Conservation (phyloP, 2,888 invertebrate genomes). For the Auanema sp. region DNA sequence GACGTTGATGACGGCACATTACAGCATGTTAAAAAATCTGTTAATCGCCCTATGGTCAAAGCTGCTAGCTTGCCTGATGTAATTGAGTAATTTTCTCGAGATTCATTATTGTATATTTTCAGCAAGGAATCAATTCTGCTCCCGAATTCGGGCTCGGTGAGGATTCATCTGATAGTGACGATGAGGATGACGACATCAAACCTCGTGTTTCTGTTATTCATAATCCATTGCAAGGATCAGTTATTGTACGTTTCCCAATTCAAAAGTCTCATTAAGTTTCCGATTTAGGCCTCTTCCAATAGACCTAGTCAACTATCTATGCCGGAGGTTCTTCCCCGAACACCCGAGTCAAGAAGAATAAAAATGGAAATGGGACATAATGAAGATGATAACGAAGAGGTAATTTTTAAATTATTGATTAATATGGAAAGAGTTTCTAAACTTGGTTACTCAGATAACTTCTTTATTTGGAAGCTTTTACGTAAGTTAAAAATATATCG, state of each 20-base stretch:
- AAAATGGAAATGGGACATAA: too few relatives aligned
- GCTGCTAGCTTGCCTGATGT: conserved; percentile 56
- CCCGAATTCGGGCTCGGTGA: conserved; percentile 20
- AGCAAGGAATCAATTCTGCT: conserved; percentile 3
- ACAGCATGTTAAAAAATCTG: conserved; percentile 22
- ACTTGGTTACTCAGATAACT: conserved; percentile 41
- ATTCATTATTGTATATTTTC: background rate
- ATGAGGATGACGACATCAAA: conserved; percentile 12
- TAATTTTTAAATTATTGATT: background rate
- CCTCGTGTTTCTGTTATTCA: background rate
- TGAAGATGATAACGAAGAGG: too few relatives aligned
- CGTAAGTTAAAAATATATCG: conserved; percentile 47
- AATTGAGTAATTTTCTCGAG: conserved; percentile 9
- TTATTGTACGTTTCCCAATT: too few relatives aligned
- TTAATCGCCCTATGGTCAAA: conserved; percentile 46
- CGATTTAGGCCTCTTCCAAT: too few relatives aligned
- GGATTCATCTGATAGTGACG: conserved; percentile 21
- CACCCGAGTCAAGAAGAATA: conserved; percentile 31
- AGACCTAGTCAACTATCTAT: conserved; percentile 7
- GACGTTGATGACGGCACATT: conserved; percentile 18
- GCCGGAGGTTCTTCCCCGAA: conserved; percentile 48
- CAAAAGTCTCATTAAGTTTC: too few relatives aligned
- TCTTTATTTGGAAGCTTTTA: conserved; percentile 63
- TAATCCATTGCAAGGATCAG: too few relatives aligned
- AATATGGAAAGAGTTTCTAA: background rate